A percentile compares a stretch with the other conserved stretches of the same genome.
Conservation (phyloP, 2,797 vertebrate genomes). For the Australoheros facetus region DNA sequence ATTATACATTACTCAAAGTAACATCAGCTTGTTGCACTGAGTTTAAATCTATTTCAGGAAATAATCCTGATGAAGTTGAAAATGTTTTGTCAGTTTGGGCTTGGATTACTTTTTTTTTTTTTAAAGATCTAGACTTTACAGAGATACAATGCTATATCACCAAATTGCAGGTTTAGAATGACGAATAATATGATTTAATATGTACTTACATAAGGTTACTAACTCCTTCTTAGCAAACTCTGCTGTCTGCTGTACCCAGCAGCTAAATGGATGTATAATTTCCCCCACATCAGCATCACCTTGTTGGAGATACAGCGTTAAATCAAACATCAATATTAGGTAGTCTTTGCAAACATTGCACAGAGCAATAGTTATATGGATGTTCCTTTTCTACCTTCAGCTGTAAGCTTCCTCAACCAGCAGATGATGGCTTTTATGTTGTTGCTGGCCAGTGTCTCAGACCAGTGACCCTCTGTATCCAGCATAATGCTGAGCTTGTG, state of each 20-base stretch:
- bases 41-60: not conserved
- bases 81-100: not conserved
- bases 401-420: constrained; percentile 41
- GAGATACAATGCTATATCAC: not conserved
- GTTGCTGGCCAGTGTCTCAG: constrained; percentile 62
- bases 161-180: not conserved
- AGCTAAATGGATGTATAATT: constrained; percentile 44
- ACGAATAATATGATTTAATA: not conserved
- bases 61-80: not conserved
- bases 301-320: not conserved
- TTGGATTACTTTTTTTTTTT: too few relatives aligned
- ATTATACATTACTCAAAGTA: not conserved
- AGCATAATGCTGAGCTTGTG: constrained; percentile 32
- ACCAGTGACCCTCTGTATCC: constrained; percentile 60
- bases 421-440: constrained; percentile 61
- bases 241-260: constrained; percentile 67
- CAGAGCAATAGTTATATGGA: not conserved
- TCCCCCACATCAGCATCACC: constrained; percentile 40
- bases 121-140: not conserved
- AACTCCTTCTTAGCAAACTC: constrained; percentile 69
- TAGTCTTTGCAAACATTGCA: not conserved
- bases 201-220: constrained; percentile 64
- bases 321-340: not conserved
- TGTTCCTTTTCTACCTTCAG: constrained; percentile 40
- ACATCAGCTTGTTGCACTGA: not conserved